Conservation (phyloP, 2,113 vertebrate genomes). For the Cyrtonyx montezumae region DNA sequence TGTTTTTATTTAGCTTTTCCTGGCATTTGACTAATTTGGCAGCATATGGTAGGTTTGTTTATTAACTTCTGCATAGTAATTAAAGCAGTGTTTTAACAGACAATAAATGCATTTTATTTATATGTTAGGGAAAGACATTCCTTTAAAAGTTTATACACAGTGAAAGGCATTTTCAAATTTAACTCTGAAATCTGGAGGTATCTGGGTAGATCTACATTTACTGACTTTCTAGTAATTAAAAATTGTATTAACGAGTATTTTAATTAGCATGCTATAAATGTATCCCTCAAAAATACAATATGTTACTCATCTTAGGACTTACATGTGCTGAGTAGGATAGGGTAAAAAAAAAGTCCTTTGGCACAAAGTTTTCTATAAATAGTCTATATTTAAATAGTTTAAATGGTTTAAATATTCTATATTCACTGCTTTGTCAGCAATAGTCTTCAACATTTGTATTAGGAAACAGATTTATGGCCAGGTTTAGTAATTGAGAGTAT, state of each 20-base stretch:
- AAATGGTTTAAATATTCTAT: neutral
- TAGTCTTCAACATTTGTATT: neutral
- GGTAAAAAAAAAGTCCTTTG: neutral
- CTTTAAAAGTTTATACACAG: neutral
- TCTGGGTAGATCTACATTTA: neutral
- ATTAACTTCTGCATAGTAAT: conserved; percentile 57
- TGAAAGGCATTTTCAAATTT: neutral
- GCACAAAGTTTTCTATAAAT: neutral
- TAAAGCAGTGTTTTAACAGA: conserved; percentile 52
- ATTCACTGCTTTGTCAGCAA: neutral
- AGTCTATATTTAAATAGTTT: neutral
- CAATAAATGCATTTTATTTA: conserved; percentile 27
- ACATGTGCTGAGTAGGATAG: neutral
- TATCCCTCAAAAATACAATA: neutral
- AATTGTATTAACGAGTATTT: neutral
- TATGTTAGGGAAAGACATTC: neutral
- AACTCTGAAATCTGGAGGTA: neutral
- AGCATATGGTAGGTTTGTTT: conserved; percentile 66
- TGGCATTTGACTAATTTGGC: conserved; percentile 70
- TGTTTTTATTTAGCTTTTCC: conserved; percentile 61
- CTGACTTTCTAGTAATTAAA: neutral
- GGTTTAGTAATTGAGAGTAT: neutral
- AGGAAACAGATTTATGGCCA: neutral
- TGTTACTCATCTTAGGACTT: neutral
- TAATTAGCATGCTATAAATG: neutral